Evolutionary conservation across 2,888 invertebrate genomes (phyloP).

Genomic region (Megamerina dolium): DNA sequence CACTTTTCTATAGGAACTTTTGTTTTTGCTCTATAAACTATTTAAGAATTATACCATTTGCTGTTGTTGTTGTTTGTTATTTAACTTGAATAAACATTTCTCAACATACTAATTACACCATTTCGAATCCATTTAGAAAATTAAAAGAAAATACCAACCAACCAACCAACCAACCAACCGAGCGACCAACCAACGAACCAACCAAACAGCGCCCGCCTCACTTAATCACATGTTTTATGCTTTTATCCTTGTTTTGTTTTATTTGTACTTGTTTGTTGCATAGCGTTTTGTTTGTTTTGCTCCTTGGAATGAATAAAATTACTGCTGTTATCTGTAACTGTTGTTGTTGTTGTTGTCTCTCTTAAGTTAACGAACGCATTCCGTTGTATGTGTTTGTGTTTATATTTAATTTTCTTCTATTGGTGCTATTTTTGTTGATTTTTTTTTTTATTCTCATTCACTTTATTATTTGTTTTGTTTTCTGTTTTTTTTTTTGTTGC

Average conservation of each 20-base stretch:
- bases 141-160: constrained; percentile 17
- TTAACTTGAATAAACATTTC: background rate
- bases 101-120: background rate
- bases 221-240: constrained; percentile 1
- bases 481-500: too few species aligned
- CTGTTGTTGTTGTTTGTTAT: background rate
- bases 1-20: too few species aligned
- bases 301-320: background rate
- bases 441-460: too few species aligned
- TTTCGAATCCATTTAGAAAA: constrained; percentile 11
- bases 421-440: too few species aligned
- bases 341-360: too few species aligned
- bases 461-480: too few species aligned
- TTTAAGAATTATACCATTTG: background rate
- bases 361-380: too few species aligned
- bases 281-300: background rate
- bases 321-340: too few species aligned
- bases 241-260: background rate
- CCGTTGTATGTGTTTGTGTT: too few species aligned
- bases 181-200: too few species aligned
- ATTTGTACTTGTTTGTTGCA: background rate
- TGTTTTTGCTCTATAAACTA: background rate
- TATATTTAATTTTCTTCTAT: too few species aligned
- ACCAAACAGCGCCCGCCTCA: background rate
- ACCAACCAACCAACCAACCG: too few species aligned